A percentile compares a stretch with the other conserved stretches of the same genome.
Conservation (phyloP, 2,888 invertebrate genomes). For the Oligia latruncula region DNA sequence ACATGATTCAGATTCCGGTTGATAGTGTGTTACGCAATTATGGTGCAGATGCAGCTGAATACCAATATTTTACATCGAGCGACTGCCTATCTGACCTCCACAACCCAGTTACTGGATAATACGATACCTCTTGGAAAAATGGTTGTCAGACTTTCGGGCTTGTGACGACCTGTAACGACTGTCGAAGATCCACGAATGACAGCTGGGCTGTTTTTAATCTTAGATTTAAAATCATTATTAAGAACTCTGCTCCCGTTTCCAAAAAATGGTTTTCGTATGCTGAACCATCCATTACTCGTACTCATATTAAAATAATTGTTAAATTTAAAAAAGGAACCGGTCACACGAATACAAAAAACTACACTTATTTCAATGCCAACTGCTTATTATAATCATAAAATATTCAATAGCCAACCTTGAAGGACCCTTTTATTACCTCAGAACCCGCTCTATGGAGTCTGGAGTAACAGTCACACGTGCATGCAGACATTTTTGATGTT, state of each 20-base stretch:
- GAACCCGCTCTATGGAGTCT: slow-evolving; percentile 27
- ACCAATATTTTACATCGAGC: not conserved
- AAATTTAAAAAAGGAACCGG: slow-evolving; percentile 48
- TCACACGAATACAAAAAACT: slow-evolving; percentile 36
- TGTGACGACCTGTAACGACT: not conserved
- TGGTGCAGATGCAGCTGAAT: too few species aligned
- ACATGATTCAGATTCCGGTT: too few species aligned
- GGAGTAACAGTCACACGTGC: slow-evolving; percentile 49
- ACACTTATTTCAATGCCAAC: slow-evolving; percentile 31
- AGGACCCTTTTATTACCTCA: slow-evolving; percentile 54
- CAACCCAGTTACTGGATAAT: not conserved
- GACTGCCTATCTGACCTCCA: not conserved
- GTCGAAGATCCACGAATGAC: not conserved
- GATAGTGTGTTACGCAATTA: too few species aligned
- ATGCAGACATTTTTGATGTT: slow-evolving; percentile 33
- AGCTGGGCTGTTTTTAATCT: not conserved
- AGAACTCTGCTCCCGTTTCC: not conserved
- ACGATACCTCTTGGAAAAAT: not conserved
- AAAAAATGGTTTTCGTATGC: slow-evolving; percentile 31
- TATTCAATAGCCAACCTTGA: slow-evolving; percentile 61
- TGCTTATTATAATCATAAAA: slow-evolving; percentile 38
- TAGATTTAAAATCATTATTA: not conserved
- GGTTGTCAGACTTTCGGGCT: not conserved
- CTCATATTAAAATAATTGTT: slow-evolving; percentile 36
- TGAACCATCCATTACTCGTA: slow-evolving; percentile 43